phyloP scores from a whole-genome alignment of 2,113 vertebrate genomes.

The Oncorhynchus clarkii region DNA sequence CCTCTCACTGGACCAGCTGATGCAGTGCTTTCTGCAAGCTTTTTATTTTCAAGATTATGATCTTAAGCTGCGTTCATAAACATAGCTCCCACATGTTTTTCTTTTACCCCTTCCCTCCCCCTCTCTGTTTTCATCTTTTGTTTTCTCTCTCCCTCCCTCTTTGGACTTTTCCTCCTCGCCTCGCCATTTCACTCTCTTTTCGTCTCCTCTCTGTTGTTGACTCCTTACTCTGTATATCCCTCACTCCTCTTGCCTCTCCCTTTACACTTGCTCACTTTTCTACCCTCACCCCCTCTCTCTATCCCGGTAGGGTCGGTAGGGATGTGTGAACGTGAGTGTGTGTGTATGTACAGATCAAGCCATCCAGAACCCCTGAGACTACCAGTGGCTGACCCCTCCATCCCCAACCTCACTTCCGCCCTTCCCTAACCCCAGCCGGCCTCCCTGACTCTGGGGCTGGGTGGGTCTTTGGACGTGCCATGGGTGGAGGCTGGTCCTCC shows the following conservation, averaged over 20 bases:
- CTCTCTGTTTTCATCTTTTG: slow-evolving; percentile 34
- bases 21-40: slow-evolving; percentile 30
- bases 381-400: background rate
- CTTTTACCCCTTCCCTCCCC: slow-evolving; percentile 43
- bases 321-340: background rate
- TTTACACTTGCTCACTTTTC: too few relatives aligned
- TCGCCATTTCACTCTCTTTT: background rate
- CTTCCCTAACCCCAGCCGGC: background rate
- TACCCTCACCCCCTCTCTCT: too few relatives aligned
- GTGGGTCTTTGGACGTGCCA: slow-evolving; percentile 1
- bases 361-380: background rate
- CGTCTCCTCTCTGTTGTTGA: too few relatives aligned
- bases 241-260: too few relatives aligned
- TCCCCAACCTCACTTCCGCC: background rate
- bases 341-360: background rate
- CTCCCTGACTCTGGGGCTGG: background rate
- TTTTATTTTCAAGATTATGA: slow-evolving; percentile 58
- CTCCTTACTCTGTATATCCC: too few relatives aligned
- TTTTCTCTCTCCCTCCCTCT: background rate
- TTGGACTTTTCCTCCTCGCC: background rate
- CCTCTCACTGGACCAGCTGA: slow-evolving; percentile 5
- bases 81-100: slow-evolving; percentile 51
- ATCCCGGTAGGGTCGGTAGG: background rate
- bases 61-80: slow-evolving; percentile 58
- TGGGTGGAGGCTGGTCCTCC: slow-evolving; percentile 18